Conservation (phyloP, 2,797 vertebrate genomes). For the Neosilurus hyrtlii region DNA sequence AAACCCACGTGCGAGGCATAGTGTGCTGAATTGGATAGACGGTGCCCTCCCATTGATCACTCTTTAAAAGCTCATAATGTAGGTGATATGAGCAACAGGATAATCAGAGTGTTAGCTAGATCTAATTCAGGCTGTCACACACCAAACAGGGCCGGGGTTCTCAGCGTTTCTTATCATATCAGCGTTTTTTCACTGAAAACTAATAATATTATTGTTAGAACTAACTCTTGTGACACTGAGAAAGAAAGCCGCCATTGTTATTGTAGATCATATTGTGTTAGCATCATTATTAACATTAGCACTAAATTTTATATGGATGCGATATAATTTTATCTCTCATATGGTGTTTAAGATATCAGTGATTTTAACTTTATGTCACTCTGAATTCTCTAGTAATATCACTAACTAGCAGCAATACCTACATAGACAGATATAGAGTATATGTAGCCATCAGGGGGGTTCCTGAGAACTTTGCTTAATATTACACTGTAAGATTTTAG, state of each 20-base stretch:
- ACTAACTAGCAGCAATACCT: neutral
- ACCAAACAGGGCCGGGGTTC: neutral
- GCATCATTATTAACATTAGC: neutral
- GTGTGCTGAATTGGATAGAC: conserved; percentile 20
- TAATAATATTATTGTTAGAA: too few species aligned
- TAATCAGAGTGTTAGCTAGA: neutral
- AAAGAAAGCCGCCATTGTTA: neutral
- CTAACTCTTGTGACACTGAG: neutral
- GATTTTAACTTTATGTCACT: neutral
- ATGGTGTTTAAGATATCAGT: neutral
- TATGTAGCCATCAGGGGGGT: too few species aligned
- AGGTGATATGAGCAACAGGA: neutral
- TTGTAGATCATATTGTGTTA: neutral
- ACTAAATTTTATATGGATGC: neutral
- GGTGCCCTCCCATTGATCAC: conserved; percentile 22
- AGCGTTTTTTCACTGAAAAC: neutral
- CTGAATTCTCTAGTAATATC: neutral
- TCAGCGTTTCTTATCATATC: neutral
- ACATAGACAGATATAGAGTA: neutral
- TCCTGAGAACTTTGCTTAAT: too few species aligned
- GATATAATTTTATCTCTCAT: neutral
- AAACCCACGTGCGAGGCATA: conserved; percentile 25
- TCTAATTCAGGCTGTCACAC: neutral
- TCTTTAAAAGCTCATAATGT: conserved; percentile 32
- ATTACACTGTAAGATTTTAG: neutral